phyloP scores from a whole-genome alignment of 2,797 vertebrate genomes.

The Catamblyrhynchus diadema region DNA sequence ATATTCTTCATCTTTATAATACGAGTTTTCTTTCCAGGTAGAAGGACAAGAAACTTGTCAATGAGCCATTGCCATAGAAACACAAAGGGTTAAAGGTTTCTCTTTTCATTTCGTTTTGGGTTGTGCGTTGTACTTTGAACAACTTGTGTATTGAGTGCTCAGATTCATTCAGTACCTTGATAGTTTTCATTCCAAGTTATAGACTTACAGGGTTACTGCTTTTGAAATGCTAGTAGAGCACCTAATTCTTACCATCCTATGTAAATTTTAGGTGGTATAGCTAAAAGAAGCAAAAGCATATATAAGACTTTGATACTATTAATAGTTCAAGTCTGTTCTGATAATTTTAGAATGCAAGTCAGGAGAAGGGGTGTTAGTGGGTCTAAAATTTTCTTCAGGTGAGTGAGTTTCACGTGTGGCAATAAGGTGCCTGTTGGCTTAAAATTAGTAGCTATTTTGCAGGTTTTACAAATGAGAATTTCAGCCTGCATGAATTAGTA shows the following conservation, averaged over 20 bases:
- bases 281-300: slow-evolving; percentile 68
- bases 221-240: slow-evolving; percentile 76
- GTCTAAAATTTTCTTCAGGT: slow-evolving; percentile 77
- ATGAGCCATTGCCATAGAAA: slow-evolving; percentile 86
- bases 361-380: slow-evolving; percentile 77
- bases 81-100: slow-evolving; percentile 86
- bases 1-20: slow-evolving; percentile 83
- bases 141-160: slow-evolving; percentile 76
- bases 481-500: slow-evolving; percentile 83
- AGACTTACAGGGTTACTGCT: slow-evolving; percentile 70
- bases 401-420: slow-evolving; percentile 72
- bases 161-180: slow-evolving; percentile 73
- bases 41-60: slow-evolving; percentile 82
- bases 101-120: slow-evolving; percentile 84
- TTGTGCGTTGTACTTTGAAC: slow-evolving; percentile 76
- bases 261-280: slow-evolving; percentile 64
- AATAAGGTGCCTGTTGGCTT: slow-evolving; percentile 75
- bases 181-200: slow-evolving; percentile 69
- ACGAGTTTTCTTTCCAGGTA: slow-evolving; percentile 85
- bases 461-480: slow-evolving; percentile 78
- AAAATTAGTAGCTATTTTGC: slow-evolving; percentile 73
- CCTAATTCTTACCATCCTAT: slow-evolving; percentile 69
- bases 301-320: slow-evolving; percentile 72
- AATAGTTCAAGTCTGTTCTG: slow-evolving; percentile 78
- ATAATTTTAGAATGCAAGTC: slow-evolving; percentile 70